Evolutionary conservation across 2,797 vertebrate genomes (phyloP).

Genomic region (Epinephelus malabaricus): DNA sequence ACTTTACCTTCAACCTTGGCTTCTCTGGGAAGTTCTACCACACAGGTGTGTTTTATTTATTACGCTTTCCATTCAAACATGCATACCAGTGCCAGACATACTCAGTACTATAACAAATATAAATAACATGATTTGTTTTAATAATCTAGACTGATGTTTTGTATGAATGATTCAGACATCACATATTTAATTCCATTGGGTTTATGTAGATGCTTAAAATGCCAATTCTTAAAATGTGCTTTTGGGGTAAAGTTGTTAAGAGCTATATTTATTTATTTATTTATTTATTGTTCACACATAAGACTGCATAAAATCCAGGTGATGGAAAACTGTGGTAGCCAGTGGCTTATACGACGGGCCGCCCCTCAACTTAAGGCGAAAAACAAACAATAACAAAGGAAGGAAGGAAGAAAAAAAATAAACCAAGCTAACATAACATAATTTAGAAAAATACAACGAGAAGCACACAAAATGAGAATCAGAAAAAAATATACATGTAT

Average conservation of each 20-base stretch:
- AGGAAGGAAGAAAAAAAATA: too few relatives aligned
- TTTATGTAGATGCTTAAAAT: background rate
- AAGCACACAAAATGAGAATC: too few relatives aligned
- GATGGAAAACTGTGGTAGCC: background rate
- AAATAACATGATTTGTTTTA: background rate
- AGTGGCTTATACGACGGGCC: background rate
- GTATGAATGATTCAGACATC: background rate
- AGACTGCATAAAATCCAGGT: too few relatives aligned
- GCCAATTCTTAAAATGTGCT: background rate
- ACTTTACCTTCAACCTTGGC: conserved; percentile 99
- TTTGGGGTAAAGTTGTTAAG: too few relatives aligned
- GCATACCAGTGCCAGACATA: background rate
- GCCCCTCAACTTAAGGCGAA: background rate
- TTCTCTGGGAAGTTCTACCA: conserved; percentile 99
- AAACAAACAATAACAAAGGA: background rate
- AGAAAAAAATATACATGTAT: too few relatives aligned
- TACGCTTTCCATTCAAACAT: background rate
- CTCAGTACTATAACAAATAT: background rate
- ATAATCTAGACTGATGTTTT: background rate
- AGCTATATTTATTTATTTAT: too few relatives aligned
- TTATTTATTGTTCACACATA: too few relatives aligned
- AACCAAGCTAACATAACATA: too few relatives aligned
- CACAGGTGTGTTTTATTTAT: conserved; percentile 89
- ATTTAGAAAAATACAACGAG: too few relatives aligned
- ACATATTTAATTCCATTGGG: background rate